Evolutionary conservation across 2,797 vertebrate genomes (phyloP).

Genomic region (Gymnopithys bicolor): DNA sequence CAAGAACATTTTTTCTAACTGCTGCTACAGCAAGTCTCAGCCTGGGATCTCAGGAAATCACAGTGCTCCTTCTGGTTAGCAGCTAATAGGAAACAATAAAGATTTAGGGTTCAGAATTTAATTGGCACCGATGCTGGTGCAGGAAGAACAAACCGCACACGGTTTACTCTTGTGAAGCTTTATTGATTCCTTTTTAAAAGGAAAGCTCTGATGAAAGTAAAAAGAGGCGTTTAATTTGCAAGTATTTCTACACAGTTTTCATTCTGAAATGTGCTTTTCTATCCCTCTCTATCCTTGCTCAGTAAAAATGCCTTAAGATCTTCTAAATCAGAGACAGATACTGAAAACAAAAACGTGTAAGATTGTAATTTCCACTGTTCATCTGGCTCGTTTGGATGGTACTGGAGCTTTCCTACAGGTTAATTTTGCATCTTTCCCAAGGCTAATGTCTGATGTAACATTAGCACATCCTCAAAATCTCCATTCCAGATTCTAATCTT

Average conservation of each 20-base stretch:
- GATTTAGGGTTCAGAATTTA: slow-evolving; percentile 54
- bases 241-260: slow-evolving; percentile 59
- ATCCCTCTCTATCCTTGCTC: background rate
- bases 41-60: slow-evolving; percentile 36
- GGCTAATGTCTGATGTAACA: background rate
- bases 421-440: background rate
- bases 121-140: slow-evolving; percentile 41
- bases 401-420: background rate
- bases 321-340: background rate
- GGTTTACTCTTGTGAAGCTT: slow-evolving; percentile 55
- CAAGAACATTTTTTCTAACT: slow-evolving; percentile 21
- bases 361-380: background rate
- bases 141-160: background rate
- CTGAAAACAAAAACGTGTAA: background rate
- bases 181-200: slow-evolving; percentile 52
- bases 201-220: slow-evolving; percentile 48
- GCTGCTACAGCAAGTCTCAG: slow-evolving; percentile 34
- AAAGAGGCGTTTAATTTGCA: slow-evolving; percentile 44
- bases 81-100: slow-evolving; percentile 61
- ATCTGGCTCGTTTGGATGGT: background rate
- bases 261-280: slow-evolving; percentile 25
- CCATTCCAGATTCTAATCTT: background rate
- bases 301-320: background rate
- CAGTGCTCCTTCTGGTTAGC: slow-evolving; percentile 23
- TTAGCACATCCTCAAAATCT: background rate